Base-by-base conservation (phyloP, 1,140 invertebrate species). In the Agrilus planipennis region DNA sequence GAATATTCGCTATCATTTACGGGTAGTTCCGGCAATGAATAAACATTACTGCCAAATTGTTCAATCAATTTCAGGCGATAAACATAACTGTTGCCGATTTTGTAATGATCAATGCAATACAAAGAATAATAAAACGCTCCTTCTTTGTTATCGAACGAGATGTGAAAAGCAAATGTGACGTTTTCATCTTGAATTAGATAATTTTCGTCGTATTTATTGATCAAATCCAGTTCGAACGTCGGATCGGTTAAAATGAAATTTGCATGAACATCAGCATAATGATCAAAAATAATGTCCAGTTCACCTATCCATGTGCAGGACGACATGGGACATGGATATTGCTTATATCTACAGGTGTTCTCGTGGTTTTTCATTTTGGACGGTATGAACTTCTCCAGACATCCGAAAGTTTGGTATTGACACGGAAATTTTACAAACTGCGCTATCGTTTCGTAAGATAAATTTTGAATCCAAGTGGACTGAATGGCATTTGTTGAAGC, bases 381-480 rank as follows among this genome's bases (percentile, higher is more conserved):
- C 9, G 52, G 47, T 10, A 29, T 36, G 1, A 50, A 7, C 3
- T 43, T 28, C 25, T 44, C 30, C 15, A 41, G 18, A 19, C 52
- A 54, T 14, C 52, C 52, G 28, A 38, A 38, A 1, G 14, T 28
- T 12, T 22, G n/a, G 32, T 45, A 36, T n/a, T 20, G 22, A 28
- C 52, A 54, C 4, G 52, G 41, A 29, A 54, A 54, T 5, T 28
- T 12, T 23, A 52, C 22, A 35, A 34, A 50, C 16, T 47, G 38
- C 4, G 50, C 44, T 0, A 52, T 39, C 12, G 12, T 17, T 41
- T 52, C 50, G 27, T 50, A 52, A 5, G 47, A 42, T 32, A 39
- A 37, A 17, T 51, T 7, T 25, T n/a, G 7, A 7, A n/a, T 25
- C 6, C 6, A 7, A 9, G 34, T 35, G 15, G 9, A 43, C 17